These are phyloP conservation scores for Serripes groenlandicus DNA, from an alignment of 2,888 invertebrate species.

Conservation along the genomic window DNA sequence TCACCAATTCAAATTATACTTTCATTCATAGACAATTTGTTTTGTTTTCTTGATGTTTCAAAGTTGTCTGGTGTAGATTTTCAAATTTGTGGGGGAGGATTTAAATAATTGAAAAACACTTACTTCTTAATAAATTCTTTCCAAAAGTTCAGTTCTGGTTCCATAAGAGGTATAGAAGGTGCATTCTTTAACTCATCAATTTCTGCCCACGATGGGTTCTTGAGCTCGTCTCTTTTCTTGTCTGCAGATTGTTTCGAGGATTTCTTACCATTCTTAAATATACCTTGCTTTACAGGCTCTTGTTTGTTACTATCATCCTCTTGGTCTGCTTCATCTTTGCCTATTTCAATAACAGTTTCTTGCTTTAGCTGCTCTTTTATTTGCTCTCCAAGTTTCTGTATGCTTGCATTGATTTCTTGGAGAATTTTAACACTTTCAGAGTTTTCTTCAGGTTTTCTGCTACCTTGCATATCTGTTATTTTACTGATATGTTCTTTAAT, in stretches of 20 bases:
- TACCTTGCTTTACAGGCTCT: background rate
- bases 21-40: too few species aligned
- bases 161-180: slow-evolving; percentile 65
- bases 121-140: slow-evolving; percentile 92
- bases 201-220: slow-evolving; percentile 80
- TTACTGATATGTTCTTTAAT: slow-evolving; percentile 70
- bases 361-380: slow-evolving; percentile 7
- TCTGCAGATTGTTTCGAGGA: background rate
- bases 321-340: background rate
- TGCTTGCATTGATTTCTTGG: slow-evolving; percentile 66
- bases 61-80: too few species aligned
- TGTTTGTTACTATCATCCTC: background rate
- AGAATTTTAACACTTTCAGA: slow-evolving; percentile 60
- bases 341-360: slow-evolving; percentile 10
- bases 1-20: too few species aligned
- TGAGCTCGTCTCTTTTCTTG: slow-evolving; percentile 70
- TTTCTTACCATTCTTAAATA: background rate
- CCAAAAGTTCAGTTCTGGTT: slow-evolving; percentile 96
- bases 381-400: slow-evolving; percentile 45
- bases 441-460: slow-evolving; percentile 54
- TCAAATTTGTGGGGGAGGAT: too few species aligned
- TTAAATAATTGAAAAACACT: too few species aligned
- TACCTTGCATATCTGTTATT: slow-evolving; percentile 54
- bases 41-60: too few species aligned
- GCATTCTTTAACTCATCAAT: slow-evolving; percentile 75